A percentile compares a stretch with the other conserved stretches of the same genome.
Conservation (phyloP, 2,113 vertebrate genomes). For the Antechinus stuartii region DNA sequence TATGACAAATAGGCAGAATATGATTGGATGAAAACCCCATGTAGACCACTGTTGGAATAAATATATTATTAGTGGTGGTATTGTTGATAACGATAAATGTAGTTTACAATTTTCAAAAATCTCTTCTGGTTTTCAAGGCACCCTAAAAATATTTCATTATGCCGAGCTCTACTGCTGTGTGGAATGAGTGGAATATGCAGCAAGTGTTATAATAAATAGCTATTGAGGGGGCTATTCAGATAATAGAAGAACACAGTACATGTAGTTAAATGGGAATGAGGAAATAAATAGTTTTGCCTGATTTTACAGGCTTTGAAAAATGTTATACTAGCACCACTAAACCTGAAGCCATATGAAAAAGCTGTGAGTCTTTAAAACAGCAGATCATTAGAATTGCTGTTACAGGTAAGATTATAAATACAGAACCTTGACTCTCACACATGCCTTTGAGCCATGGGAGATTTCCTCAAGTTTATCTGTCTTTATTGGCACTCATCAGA, state of each 20-base stretch:
- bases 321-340: background rate
- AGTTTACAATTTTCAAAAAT: conserved; percentile 42
- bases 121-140: conserved; percentile 28
- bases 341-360: conserved; percentile 2
- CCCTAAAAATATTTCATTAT: conserved; percentile 65
- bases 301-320: conserved; percentile 34
- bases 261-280: conserved; percentile 33
- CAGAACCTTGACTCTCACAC: background rate
- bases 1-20: background rate
- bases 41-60: conserved; percentile 5
- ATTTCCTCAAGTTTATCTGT: background rate
- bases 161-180: conserved; percentile 1
- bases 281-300: conserved; percentile 50
- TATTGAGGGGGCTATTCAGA: conserved; percentile 10
- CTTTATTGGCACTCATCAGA: background rate
- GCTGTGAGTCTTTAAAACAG: background rate
- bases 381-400: background rate
- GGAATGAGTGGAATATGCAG: conserved; percentile 11
- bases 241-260: conserved; percentile 13
- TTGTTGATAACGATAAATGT: background rate
- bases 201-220: conserved; percentile 47
- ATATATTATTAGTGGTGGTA: conserved; percentile 14
- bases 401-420: background rate
- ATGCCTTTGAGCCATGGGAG: background rate
- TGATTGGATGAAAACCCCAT: conserved; percentile 4